Evolutionary conservation across 2,113 vertebrate species (phyloP), one percentile per base, ranked within the genome.

Genomic region (Bolborhynchus lineola): DNA sequence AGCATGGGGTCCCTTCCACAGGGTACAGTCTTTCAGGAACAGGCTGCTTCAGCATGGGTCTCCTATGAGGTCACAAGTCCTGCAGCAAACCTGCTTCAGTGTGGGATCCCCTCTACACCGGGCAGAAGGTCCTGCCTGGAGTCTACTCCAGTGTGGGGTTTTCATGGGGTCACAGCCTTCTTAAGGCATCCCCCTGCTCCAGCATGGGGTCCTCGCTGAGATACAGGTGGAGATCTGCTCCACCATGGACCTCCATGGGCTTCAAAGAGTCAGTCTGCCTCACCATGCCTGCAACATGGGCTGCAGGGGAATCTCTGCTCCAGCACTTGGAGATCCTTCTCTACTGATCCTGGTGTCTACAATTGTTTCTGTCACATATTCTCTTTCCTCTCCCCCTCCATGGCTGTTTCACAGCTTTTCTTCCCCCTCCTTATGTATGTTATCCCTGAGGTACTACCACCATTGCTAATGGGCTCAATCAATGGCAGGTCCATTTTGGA

Each of bases 381-480:
- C 31, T 65, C 49, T 21, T 7, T 35, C 2, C 42, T 49, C 15
- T 67, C 9, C 2, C 37, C 28, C 28, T 1, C 33, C 6, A 11
- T 7, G 21, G 23, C 21, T 23, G 23, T 39, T 75, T 7, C 4
- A 5, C 28, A 28, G 21, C 23, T 6, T 8, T 44, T 33, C 69
- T 47, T 33, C 2, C 13, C 49, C 13, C 4, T 41, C 41, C 25
- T 42, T 44, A 77, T 15, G n/a, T 59, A 35, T n/a, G 33, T 35
- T 59, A 59, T 59, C 57, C 57, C 33, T 23, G 57, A 35, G 57
- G 33, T 59, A 4, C 33, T 69, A 26, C 31, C 20, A 60, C 16
- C 2, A 1, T 33, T 2, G 1, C 26, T 46, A 21, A 33, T 23
- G 11, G 13, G 4, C 9, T 84, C 9, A 2, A 11, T 20, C 15